Evolutionary conservation across 2,888 invertebrate genomes (phyloP).

Genomic region (Rhyacophila evoluta): DNA sequence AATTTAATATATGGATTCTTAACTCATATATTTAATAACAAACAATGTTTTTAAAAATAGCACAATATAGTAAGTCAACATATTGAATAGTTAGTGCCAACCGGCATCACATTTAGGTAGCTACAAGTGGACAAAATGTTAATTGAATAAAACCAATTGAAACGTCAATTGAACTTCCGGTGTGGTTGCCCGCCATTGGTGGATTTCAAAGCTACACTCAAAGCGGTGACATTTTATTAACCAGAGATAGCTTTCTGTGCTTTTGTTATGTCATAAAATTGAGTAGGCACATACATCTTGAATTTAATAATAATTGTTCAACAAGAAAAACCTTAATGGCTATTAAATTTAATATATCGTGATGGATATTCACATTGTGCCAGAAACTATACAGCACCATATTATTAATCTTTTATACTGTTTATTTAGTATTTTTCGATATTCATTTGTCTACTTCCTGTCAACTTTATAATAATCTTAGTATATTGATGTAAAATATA

Average conservation of each 20-base stretch:
- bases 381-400: too few species aligned
- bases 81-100: neutral
- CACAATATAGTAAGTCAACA: neutral
- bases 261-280: constrained; percentile 6
- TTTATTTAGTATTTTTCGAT: too few species aligned
- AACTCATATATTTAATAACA: too few species aligned
- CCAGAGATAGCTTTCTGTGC: constrained; percentile 24
- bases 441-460: too few species aligned
- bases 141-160: constrained; percentile 22
- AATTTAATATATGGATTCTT: too few species aligned
- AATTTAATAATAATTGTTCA: neutral
- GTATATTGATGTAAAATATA: too few species aligned
- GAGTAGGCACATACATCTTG: neutral
- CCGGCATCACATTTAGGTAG: neutral
- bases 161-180: constrained; percentile 24
- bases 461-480: too few species aligned
- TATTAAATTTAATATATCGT: too few species aligned
- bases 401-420: too few species aligned
- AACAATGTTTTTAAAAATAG: neutral
- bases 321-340: neutral
- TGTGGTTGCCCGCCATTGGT: neutral
- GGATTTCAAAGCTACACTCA: constrained; percentile 18
- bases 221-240: constrained; percentile 11
- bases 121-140: constrained; percentile 20
- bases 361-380: too few species aligned